Conservation (phyloP, 2,797 vertebrate species). For the Lophius americanus region DNA sequence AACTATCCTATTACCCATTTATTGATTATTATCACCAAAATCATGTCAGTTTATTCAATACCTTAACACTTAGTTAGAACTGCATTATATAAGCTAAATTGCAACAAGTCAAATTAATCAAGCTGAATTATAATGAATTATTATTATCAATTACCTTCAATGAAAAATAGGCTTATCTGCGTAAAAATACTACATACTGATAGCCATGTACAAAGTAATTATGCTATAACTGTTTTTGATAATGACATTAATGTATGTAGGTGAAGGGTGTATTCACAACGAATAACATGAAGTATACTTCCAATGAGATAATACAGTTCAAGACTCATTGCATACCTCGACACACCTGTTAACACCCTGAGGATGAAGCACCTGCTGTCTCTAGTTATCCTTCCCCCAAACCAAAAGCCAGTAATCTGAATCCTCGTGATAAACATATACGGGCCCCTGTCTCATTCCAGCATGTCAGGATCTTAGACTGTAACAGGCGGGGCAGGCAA, state of each 20-base stretch:
- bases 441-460: conserved; percentile 30
- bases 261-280: not conserved
- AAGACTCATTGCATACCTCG: conserved; percentile 32
- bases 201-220: no score
- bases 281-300: not conserved
- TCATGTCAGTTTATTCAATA: no score
- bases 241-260: not conserved
- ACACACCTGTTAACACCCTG: conserved; percentile 46
- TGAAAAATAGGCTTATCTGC: not conserved
- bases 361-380: conserved; percentile 47
- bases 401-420: conserved; percentile 16
- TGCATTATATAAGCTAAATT: not conserved
- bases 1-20: no score
- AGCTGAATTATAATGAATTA: no score
- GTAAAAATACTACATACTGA: no score
- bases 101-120: not conserved
- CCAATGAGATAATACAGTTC: conserved; percentile 11
- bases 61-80: no score
- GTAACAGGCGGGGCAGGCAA: not conserved
- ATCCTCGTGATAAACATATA: conserved; percentile 39
- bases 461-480: conserved; percentile 9
- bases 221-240: not conserved
- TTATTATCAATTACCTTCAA: not conserved
- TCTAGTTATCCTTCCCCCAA: not conserved
- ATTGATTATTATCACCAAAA: no score